Evolutionary conservation across 1,140 invertebrate species (phyloP).

Genomic region (Araneus ventricosus): DNA sequence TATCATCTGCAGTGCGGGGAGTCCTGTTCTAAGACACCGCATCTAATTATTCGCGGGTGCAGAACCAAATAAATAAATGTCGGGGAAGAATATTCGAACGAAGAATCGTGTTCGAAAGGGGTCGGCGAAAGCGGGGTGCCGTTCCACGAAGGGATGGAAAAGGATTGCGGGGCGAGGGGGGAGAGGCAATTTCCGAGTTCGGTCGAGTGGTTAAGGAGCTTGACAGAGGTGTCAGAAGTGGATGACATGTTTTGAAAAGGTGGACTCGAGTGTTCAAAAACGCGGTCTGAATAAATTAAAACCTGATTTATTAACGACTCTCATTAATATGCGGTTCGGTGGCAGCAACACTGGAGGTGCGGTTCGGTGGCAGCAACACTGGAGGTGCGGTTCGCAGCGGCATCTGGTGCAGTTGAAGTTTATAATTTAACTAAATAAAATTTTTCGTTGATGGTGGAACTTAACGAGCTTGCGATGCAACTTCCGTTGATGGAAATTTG

Average conservation of each 20-base stretch:
- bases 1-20: background rate
- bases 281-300: conserved; percentile 28
- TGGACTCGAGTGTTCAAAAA: conserved; percentile 32
- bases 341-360: background rate
- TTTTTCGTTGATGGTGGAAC: too few species aligned
- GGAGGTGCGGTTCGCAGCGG: background rate
- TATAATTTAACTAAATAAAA: background rate
- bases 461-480: background rate
- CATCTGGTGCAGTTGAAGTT: background rate
- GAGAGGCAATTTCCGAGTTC: conserved; percentile 9
- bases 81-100: background rate
- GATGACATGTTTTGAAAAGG: conserved; percentile 35
- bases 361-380: background rate
- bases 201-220: background rate
- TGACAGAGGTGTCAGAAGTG: conserved; percentile 25
- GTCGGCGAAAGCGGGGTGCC: background rate
- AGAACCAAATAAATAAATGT: background rate
- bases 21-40: background rate
- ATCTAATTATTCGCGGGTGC: conserved; percentile 1
- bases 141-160: background rate
- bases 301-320: conserved; percentile 14
- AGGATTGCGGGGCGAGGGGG: background rate
- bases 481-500: background rate
- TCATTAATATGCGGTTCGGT: background rate
- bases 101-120: background rate